A percentile compares a stretch with the other conserved stretches of the same genome.
These are phyloP conservation scores for Orchesella flavescens DNA, from an alignment of 2,888 invertebrate species.

Conservation along the genomic window DNA sequence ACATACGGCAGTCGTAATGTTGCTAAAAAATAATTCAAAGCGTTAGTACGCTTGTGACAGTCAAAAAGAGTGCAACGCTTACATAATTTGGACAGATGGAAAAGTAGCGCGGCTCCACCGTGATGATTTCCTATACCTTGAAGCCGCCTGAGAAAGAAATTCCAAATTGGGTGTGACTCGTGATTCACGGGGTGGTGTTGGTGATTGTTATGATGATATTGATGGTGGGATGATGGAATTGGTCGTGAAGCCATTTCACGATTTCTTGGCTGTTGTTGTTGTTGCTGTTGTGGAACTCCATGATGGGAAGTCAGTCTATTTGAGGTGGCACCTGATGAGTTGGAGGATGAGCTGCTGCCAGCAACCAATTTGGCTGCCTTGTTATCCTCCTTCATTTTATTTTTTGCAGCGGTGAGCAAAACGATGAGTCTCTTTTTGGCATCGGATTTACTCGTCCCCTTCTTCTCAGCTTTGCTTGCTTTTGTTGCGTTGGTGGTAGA, in stretches of 20 bases:
- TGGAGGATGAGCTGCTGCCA: neutral
- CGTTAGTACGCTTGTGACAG: no score
- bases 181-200: constrained; percentile 2
- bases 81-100: no score
- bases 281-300: neutral
- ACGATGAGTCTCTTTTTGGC: constrained; percentile 37
- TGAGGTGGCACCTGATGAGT: neutral
- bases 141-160: constrained; percentile 43
- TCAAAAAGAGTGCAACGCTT: no score
- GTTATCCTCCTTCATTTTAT: constrained; percentile 45
- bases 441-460: constrained; percentile 38
- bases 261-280: constrained; percentile 31
- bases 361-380: neutral
- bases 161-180: constrained; percentile 55
- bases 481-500: constrained; percentile 24
- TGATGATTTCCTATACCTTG: no score
- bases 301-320: constrained; percentile 42
- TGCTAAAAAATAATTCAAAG: no score
- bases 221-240: neutral
- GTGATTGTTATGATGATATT: neutral
- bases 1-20: no score
- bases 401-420: constrained; percentile 43
- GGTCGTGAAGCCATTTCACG: constrained; percentile 4
- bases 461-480: neutral
- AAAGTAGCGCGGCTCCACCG: no score